A percentile compares a stretch with the other conserved stretches of the same genome.
These are phyloP conservation scores for Microcebus jonahi DNA, from an alignment of 2,113 vertebrate species.

Conservation along the genomic window DNA sequence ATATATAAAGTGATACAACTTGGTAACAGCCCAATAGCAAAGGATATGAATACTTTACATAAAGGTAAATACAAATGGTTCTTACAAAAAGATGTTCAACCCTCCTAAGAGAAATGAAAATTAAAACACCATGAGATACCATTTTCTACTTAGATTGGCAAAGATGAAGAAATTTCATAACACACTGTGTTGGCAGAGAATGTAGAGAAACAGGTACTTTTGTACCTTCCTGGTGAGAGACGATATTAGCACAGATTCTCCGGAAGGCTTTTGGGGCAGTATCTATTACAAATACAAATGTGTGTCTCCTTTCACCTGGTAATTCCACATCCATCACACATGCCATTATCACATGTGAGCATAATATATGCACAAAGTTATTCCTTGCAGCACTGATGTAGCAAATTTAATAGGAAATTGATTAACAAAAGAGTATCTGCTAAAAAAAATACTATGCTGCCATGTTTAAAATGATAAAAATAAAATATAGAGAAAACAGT, in stretches of 20 bases:
- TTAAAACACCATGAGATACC: slow-evolving; percentile 15
- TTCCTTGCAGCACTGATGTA: not conserved
- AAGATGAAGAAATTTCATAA: slow-evolving; percentile 11
- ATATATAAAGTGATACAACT: not conserved
- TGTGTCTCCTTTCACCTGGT: not conserved
- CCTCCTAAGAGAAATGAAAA: not conserved
- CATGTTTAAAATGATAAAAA: not conserved
- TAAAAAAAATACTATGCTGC: not conserved
- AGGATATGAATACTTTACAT: not conserved
- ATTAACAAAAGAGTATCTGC: not conserved
- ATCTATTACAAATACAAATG: no score
- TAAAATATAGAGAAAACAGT: not conserved
- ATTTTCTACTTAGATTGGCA: not conserved
- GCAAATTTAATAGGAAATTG: not conserved
- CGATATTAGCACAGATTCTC: not conserved
- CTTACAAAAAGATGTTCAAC: not conserved
- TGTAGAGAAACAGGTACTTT: not conserved
- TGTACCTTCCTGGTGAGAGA: not conserved
- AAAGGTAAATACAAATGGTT: not conserved
- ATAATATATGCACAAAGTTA: not conserved
- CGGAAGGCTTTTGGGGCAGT: not conserved
- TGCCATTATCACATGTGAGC: not conserved
- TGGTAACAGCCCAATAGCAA: not conserved
- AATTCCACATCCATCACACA: not conserved
- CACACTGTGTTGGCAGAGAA: not conserved